Conservation (phyloP, 2,797 vertebrate genomes). For the Typhlichthys eigenmanni region DNA sequence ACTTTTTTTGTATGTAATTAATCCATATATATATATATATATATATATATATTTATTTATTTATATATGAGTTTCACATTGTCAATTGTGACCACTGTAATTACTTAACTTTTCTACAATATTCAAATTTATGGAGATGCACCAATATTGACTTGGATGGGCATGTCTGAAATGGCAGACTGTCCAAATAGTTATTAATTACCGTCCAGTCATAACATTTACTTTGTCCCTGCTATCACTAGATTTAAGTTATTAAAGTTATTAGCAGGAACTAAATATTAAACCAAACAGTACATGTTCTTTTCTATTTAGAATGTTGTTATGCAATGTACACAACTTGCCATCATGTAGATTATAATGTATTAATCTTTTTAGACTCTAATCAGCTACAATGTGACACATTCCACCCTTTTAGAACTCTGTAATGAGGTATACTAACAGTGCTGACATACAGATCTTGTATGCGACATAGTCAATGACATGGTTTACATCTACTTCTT, state of each 20-base stretch:
- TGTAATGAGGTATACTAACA: constrained; percentile 69
- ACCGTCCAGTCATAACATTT: background rate
- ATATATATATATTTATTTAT: too few species aligned
- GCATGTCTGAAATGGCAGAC: constrained; percentile 3
- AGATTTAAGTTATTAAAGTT: background rate
- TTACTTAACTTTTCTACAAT: too few species aligned
- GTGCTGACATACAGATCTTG: constrained; percentile 57
- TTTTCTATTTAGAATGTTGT: background rate
- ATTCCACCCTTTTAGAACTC: constrained; percentile 68
- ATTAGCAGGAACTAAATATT: constrained; percentile 15
- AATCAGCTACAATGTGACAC: constrained; percentile 53
- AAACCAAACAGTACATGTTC: constrained; percentile 3
- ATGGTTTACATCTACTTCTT: too few species aligned
- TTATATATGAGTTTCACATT: too few species aligned
- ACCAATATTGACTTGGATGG: constrained; percentile 1
- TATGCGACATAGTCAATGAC: too few species aligned
- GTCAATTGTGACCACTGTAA: too few species aligned
- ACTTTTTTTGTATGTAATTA: too few species aligned
- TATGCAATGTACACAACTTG: too few species aligned
- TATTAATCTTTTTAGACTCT: constrained; percentile 13
- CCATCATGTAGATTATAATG: too few species aligned
- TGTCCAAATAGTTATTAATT: constrained; percentile 13
- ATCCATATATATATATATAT: too few species aligned
- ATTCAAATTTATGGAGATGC: too few species aligned
- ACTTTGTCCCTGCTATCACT: background rate